phyloP scores from a whole-genome alignment of 1,140 invertebrate genomes.

The Vanessa tameamea region DNA sequence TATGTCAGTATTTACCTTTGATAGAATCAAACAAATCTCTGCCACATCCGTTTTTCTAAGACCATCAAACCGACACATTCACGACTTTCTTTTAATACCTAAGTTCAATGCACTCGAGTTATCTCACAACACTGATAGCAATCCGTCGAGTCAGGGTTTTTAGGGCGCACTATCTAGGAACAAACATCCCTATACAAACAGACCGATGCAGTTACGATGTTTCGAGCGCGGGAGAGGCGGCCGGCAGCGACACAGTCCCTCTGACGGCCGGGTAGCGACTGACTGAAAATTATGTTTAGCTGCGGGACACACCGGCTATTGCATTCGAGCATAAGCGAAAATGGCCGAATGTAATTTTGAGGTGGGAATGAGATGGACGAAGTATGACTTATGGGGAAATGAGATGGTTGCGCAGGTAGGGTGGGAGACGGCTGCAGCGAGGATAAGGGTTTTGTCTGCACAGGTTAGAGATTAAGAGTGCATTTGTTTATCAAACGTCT shows the following conservation, averaged over 20 bases:
- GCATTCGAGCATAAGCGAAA: constrained; percentile 74
- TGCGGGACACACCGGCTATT: constrained; percentile 67
- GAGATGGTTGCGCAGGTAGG: constrained; percentile 60
- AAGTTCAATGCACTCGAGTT: constrained; percentile 42
- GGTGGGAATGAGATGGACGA: constrained; percentile 57
- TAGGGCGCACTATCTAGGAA: constrained; percentile 65
- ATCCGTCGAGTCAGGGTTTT: constrained; percentile 53
- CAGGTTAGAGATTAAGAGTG: constrained; percentile 61
- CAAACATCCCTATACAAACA: constrained; percentile 65
- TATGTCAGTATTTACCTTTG: constrained; percentile 59
- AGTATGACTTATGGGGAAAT: constrained; percentile 42
- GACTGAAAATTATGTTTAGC: constrained; percentile 65
- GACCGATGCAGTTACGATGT: constrained; percentile 56
- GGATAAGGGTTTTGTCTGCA: constrained; percentile 60
- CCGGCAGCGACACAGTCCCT: constrained; percentile 58
- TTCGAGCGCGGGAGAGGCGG: constrained; percentile 55
- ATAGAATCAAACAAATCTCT: constrained; percentile 60
- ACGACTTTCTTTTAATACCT: constrained; percentile 40
- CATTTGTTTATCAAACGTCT: constrained; percentile 56
- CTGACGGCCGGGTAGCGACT: constrained; percentile 64
- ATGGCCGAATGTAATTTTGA: constrained; percentile 72
- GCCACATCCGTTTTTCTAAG: constrained; percentile 54
- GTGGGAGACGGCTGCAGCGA: constrained; percentile 63
- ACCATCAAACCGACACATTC: constrained; percentile 58
- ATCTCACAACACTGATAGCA: constrained; percentile 57